phyloP scores from a whole-genome alignment of 2,113 vertebrate species.

The Craseonycteris thonglongyai region DNA sequence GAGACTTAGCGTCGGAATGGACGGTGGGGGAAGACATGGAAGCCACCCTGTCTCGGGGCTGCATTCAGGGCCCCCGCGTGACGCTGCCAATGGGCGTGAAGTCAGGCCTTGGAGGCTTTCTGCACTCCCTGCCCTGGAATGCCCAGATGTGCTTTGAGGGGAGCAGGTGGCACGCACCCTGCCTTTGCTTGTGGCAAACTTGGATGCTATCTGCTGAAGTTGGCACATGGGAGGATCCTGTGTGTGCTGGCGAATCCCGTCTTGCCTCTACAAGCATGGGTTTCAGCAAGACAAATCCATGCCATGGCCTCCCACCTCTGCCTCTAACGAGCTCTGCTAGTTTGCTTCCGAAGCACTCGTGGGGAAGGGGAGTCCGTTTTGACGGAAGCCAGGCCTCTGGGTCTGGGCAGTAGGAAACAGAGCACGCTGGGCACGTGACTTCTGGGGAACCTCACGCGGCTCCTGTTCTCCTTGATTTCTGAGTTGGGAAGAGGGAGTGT shows the following conservation, averaged over 20 bases:
- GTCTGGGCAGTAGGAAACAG: not conserved
- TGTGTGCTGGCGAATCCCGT: constrained; percentile 7
- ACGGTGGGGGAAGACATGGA: not conserved
- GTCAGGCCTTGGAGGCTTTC: not conserved
- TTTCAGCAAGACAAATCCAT: constrained; percentile 12
- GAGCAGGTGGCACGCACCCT: not conserved
- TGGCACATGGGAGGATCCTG: not conserved
- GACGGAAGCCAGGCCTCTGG: not conserved
- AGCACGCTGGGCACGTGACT: not conserved
- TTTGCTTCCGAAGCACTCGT: not conserved
- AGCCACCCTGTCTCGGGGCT: not conserved
- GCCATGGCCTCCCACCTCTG: not conserved
- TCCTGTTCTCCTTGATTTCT: not conserved
- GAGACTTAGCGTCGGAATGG: not conserved
- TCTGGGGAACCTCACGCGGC: not conserved
- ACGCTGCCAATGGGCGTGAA: not conserved
- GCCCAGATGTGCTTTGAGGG: not conserved
- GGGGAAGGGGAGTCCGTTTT: not conserved
- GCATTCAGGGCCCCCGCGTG: not conserved
- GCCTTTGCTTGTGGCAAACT: constrained; percentile 11
- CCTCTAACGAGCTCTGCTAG: not conserved
- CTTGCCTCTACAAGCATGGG: constrained; percentile 29
- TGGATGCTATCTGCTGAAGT: not conserved
- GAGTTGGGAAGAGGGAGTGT: not conserved
- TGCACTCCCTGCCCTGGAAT: not conserved